Conservation (phyloP, 2,113 vertebrate species). For the Eudyptes chrysolophus region DNA sequence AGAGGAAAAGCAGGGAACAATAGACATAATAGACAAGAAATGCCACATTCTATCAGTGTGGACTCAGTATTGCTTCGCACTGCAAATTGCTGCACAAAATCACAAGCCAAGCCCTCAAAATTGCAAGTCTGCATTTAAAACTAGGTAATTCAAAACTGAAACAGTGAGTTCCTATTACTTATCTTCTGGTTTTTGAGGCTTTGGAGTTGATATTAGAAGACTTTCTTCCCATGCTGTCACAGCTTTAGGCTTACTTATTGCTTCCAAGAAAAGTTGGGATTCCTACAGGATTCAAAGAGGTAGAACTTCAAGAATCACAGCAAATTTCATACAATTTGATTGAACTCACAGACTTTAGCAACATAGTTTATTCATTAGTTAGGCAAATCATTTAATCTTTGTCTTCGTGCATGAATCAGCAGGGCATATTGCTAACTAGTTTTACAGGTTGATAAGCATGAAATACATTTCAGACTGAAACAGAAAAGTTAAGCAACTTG, state of each 20-base stretch:
- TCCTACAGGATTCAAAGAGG: neutral
- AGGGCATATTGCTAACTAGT: neutral
- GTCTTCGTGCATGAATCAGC: neutral
- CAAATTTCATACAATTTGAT: neutral
- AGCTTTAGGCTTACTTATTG: neutral
- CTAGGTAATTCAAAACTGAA: neutral
- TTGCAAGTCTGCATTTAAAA: neutral
- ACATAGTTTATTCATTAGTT: neutral
- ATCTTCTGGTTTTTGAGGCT: neutral
- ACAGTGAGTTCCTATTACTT: neutral
- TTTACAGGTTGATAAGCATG: neutral
- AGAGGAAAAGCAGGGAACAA: neutral
- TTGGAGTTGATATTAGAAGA: neutral
- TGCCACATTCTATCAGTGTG: neutral
- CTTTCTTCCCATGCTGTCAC: neutral
- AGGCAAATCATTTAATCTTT: neutral
- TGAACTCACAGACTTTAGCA: neutral
- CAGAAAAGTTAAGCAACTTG: neutral
- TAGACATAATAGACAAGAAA: neutral
- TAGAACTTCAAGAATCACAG: neutral
- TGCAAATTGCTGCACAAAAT: neutral
- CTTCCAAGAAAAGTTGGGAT: neutral
- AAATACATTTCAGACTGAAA: neutral
- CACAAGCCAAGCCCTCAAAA: neutral
- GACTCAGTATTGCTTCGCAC: neutral